A percentile compares a stretch with the other conserved stretches of the same genome.
phyloP scores from a whole-genome alignment of 2,888 invertebrate genomes.

The Octonoba sinensis region DNA sequence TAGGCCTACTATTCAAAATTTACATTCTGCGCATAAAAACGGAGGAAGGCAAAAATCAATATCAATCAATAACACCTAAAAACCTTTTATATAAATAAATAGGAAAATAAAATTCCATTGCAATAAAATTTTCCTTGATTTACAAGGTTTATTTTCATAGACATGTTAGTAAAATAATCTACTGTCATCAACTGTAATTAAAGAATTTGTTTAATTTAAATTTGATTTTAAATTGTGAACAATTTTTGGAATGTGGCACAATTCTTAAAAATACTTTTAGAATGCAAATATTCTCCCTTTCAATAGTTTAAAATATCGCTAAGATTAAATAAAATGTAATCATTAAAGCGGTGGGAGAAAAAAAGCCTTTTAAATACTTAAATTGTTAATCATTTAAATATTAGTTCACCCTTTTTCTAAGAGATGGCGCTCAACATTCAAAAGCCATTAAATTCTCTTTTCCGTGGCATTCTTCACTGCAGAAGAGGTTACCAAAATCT shows the following conservation, averaged over 20 bases:
- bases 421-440: conserved; percentile 41
- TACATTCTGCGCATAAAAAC: conserved; percentile 65
- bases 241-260: too few relatives aligned
- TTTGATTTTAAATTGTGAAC: too few relatives aligned
- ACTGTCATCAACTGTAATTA: too few relatives aligned
- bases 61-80: conserved; percentile 46
- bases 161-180: too few relatives aligned
- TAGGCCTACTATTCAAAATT: conserved; percentile 61
- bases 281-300: too few relatives aligned
- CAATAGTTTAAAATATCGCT: too few relatives aligned
- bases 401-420: conserved; percentile 11
- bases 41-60: conserved; percentile 61
- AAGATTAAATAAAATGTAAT: too few relatives aligned
- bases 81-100: neutral
- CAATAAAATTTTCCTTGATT: neutral
- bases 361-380: neutral
- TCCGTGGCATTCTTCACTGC: neutral
- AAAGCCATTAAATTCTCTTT: neutral
- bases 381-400: conserved; percentile 5
- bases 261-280: too few relatives aligned
- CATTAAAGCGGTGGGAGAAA: too few relatives aligned
- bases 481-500: too few relatives aligned
- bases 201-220: too few relatives aligned
- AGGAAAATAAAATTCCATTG: neutral
- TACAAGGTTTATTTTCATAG: too few relatives aligned